Evolutionary conservation across 2,797 vertebrate genomes (phyloP).

Genomic region (Cyprinodon diabolis): DNA sequence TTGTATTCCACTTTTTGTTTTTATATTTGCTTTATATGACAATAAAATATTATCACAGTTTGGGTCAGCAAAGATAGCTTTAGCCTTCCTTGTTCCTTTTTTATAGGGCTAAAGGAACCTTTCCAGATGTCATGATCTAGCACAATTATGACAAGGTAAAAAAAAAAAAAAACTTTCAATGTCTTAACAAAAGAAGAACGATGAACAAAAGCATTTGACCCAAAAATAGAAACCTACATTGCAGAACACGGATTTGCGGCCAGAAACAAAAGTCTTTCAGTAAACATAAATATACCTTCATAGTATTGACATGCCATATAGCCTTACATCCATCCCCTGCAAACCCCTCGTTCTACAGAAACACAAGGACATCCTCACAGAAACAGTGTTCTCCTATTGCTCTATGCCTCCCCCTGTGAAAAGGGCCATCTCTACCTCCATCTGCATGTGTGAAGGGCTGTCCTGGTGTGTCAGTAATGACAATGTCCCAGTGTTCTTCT

Average conservation of each 20-base stretch:
- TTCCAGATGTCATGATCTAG: conserved; percentile 7
- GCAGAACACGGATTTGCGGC: not conserved
- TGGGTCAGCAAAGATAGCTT: not conserved
- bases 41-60: not conserved
- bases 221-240: not conserved
- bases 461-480: conserved; percentile 82
- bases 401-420: conserved; percentile 50
- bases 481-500: conserved; percentile 81
- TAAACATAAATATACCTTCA: conserved; percentile 5
- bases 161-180: conserved; percentile 19
- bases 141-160: conserved; percentile 28
- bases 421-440: conserved; percentile 68
- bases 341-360: conserved; percentile 36
- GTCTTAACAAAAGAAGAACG: conserved; percentile 21
- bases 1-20: not conserved
- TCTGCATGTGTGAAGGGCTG: conserved; percentile 70
- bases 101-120: not conserved
- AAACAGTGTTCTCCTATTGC: conserved; percentile 31
- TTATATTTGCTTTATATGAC: no score
- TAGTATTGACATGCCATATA: conserved; percentile 7
- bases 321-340: conserved; percentile 29
- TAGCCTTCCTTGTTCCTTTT: not conserved
- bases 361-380: conserved; percentile 25
- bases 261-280: not conserved
- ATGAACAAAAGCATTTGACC: conserved; percentile 22